Evolutionary conservation across 2,797 vertebrate genomes (phyloP).

Genomic region (Hippoglossus hippoglossus): DNA sequence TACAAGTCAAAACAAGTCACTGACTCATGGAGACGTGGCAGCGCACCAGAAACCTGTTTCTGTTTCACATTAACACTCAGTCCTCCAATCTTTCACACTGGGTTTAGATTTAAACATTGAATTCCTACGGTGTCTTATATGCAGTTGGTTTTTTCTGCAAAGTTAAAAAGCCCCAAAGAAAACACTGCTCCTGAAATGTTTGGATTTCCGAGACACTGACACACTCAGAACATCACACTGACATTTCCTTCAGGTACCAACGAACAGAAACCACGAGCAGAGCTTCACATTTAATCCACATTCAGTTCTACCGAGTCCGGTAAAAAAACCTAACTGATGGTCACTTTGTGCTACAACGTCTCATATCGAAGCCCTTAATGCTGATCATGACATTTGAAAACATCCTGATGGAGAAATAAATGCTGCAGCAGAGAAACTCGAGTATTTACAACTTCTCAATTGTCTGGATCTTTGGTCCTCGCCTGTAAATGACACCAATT

Average conservation of each 20-base stretch:
- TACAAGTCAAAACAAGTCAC: not conserved
- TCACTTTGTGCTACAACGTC: constrained; percentile 37
- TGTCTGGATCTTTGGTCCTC: constrained; percentile 28
- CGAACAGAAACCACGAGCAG: constrained; percentile 24
- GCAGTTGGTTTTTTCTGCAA: too few relatives aligned
- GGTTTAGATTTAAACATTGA: not conserved
- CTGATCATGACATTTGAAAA: not conserved
- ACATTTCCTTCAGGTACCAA: constrained; percentile 45
- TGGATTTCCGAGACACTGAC: not conserved
- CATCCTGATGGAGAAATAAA: not conserved
- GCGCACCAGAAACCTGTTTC: not conserved
- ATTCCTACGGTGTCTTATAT: too few relatives aligned
- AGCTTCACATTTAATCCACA: constrained; percentile 43
- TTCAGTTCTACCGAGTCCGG: constrained; percentile 27
- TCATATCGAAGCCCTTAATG: constrained; percentile 45
- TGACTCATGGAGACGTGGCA: constrained; percentile 2
- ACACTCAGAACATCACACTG: constrained; percentile 28
- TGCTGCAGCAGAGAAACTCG: constrained; percentile 4
- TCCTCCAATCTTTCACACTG: not conserved
- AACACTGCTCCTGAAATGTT: too few relatives aligned
- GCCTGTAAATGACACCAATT: constrained; percentile 8
- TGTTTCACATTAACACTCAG: constrained; percentile 4
- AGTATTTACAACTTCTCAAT: constrained; percentile 1
- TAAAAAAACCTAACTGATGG: not conserved
- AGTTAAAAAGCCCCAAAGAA: too few relatives aligned